phyloP scores from a whole-genome alignment of 53 echinoderm and acorn worm genomes.

The Henricia sp. region DNA sequence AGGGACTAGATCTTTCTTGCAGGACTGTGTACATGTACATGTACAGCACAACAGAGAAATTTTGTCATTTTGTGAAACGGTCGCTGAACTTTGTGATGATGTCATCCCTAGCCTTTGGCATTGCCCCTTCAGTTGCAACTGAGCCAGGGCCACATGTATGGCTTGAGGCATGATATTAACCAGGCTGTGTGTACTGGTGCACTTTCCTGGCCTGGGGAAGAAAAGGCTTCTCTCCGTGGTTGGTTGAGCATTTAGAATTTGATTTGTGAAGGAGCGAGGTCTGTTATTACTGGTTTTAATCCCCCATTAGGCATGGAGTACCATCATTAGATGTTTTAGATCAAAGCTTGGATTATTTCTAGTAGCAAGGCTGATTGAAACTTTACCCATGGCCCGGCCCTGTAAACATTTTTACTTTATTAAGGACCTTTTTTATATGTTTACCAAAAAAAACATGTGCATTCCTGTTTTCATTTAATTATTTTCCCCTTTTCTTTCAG shows the following conservation, averaged over 20 bases:
- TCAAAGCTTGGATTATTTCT: no score
- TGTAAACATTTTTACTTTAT: no score
- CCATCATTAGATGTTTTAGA: conserved; percentile 36
- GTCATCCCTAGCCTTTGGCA: conserved; percentile 4
- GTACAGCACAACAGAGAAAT: not conserved
- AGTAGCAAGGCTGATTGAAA: not conserved
- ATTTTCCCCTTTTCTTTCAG: no score
- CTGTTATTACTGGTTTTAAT: conserved; percentile 7
- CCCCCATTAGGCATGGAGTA: conserved; percentile 5
- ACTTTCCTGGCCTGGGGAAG: not conserved
- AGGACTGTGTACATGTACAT: conserved; percentile 8
- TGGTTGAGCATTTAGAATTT: conserved; percentile 19
- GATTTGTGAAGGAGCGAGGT: conserved; percentile 1
- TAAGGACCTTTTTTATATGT: no score
- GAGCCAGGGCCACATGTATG: not conserved
- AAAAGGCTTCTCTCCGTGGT: not conserved
- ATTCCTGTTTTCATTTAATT: no score
- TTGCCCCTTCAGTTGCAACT: no score
- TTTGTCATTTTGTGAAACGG: not conserved
- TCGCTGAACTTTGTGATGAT: conserved; percentile 12
- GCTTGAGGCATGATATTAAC: not conserved
- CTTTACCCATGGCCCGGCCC: no score
- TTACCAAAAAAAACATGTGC: no score
- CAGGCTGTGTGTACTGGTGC: not conserved
- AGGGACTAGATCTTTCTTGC: no score